Conservation (phyloP, 92 coral and sea anemone species). For the Porites evermanni region DNA sequence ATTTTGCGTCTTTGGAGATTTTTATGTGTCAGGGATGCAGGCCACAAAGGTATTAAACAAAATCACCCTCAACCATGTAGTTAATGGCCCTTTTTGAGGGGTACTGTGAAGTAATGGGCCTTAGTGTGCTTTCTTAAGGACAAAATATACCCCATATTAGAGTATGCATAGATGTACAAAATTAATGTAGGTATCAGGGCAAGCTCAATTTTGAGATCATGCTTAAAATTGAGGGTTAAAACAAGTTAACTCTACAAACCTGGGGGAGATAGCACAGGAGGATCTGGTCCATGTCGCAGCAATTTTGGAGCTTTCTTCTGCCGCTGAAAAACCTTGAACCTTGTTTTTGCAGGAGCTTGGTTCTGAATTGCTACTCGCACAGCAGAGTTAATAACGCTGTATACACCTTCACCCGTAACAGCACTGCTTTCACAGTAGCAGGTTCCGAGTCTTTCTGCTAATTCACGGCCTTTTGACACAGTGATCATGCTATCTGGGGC, state of each 20-base stretch:
- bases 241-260: conserved; percentile 55
- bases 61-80: no score
- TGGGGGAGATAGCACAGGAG: conserved; percentile 82
- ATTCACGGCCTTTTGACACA: conserved; percentile 63
- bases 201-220: no score
- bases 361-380: conserved; percentile 60
- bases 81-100: no score
- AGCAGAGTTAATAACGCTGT: conserved; percentile 72
- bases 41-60: no score
- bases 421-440: conserved; percentile 83
- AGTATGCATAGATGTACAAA: no score
- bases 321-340: conserved; percentile 58
- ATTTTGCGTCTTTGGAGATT: no score
- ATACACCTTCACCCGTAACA: conserved; percentile 73
- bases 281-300: conserved; percentile 53
- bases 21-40: no score
- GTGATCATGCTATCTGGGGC: conserved; percentile 54
- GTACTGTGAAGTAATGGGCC: no score
- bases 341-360: conserved; percentile 31
- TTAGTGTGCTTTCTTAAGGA: no score
- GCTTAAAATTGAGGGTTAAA: no score
- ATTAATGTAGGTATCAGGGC: no score
- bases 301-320: conserved; percentile 46
- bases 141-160: no score
- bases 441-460: conserved; percentile 77